A percentile compares a stretch with the other conserved stretches of the same genome.
Conservation (phyloP, 64 coral and sea anemone species). For the Acropora yongei region DNA sequence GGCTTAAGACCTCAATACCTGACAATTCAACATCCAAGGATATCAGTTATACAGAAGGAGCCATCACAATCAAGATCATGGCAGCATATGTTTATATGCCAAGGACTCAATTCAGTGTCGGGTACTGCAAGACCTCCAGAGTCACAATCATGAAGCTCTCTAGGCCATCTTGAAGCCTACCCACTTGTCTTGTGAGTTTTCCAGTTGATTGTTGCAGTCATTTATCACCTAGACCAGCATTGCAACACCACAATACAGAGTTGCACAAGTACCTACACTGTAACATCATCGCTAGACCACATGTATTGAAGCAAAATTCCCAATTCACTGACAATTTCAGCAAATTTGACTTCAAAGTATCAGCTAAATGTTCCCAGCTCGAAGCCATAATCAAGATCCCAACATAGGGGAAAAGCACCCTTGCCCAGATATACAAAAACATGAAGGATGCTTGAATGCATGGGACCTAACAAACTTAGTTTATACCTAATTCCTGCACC, state of each 20-base stretch:
- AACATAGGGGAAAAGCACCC: not conserved
- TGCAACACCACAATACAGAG: not conserved
- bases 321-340: not conserved
- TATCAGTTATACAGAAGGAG: not conserved
- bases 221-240: not conserved
- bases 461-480: constrained; percentile 12
- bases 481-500: constrained; percentile 16
- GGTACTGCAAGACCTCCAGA: not conserved
- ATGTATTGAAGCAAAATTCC: not conserved
- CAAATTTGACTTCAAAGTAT: not conserved
- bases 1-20: not conserved
- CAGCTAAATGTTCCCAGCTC: not conserved
- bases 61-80: not conserved
- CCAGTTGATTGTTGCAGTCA: not conserved
- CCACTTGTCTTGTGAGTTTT: not conserved
- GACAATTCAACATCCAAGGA: not conserved
- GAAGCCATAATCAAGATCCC: not conserved
- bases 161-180: not conserved
- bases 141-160: not conserved
- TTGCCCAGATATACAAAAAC: not conserved
- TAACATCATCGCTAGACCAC: not conserved
- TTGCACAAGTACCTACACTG: not conserved
- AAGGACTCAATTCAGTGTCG: not conserved
- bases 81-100: not conserved
- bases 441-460: not conserved